phyloP scores from a whole-genome alignment of 23 tunicate genomes.

The Styela plicata region DNA sequence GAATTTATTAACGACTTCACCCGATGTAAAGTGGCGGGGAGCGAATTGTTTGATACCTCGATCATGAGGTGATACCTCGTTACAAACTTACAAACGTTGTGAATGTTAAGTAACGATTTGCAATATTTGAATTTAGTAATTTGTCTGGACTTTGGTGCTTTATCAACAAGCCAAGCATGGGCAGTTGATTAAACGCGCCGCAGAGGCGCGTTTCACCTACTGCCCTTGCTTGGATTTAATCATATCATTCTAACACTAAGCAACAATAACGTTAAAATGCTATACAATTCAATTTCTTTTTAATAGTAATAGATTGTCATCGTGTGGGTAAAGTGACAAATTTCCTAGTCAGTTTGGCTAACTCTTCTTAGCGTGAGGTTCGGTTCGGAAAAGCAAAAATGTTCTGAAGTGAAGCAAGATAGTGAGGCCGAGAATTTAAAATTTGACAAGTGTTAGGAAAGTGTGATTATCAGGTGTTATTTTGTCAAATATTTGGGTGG shows the following conservation, averaged over 20 bases:
- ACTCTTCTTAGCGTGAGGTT: neutral
- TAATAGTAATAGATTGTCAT: too few species aligned
- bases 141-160: too few species aligned
- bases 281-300: too few species aligned
- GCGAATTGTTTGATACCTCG: neutral
- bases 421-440: neutral
- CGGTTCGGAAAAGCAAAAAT: neutral
- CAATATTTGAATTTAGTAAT: too few species aligned
- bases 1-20: neutral
- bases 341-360: neutral
- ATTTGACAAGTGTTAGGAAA: neutral
- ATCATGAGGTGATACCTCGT: neutral
- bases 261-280: too few species aligned
- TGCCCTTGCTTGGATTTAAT: too few species aligned
- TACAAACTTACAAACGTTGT: too few species aligned
- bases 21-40: neutral
- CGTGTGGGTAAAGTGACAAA: neutral
- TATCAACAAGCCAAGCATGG: too few species aligned
- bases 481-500: neutral
- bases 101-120: too few species aligned
- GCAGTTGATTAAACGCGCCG: too few species aligned
- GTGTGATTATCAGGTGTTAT: neutral
- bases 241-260: too few species aligned
- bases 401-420: neutral
- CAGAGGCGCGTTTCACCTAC: too few species aligned